phyloP scores from a whole-genome alignment of 2,113 vertebrate species.

The Ameiurus melas region DNA sequence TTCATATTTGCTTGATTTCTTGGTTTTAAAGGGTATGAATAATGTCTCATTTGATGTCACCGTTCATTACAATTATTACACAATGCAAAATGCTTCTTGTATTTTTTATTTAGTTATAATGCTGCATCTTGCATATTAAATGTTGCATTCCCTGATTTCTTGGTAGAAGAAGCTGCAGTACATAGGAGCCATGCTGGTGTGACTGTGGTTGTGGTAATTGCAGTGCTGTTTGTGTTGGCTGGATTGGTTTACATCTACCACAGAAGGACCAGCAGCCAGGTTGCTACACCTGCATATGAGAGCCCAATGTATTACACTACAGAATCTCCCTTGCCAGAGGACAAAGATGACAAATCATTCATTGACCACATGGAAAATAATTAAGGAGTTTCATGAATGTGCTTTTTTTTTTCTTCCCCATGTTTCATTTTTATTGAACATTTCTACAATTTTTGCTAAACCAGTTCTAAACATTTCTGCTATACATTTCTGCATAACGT shows the following conservation, averaged over 20 bases:
- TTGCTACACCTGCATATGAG: constrained; percentile 69
- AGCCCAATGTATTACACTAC: constrained; percentile 80
- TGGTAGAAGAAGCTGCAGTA: neutral
- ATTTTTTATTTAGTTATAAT: neutral
- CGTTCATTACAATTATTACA: neutral
- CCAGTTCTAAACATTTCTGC: too few species aligned
- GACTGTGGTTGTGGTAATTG: constrained; percentile 64
- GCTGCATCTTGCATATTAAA: neutral
- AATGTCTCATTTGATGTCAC: neutral
- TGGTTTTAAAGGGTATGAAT: neutral
- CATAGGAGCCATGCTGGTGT: neutral
- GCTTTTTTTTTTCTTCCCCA: too few species aligned
- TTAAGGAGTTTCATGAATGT: constrained; percentile 16
- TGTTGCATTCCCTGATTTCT: neutral
- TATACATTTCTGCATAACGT: too few species aligned
- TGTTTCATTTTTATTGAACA: too few species aligned
- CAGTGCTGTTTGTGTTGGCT: constrained; percentile 60
- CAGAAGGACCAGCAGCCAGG: constrained; percentile 57
- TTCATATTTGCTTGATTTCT: neutral
- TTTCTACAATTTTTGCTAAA: too few species aligned
- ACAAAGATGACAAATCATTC: constrained; percentile 76
- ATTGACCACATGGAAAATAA: constrained; percentile 63
- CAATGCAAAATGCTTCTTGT: neutral
- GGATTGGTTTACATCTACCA: constrained; percentile 72
- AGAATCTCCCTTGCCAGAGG: constrained; percentile 48